Conservation (phyloP, 1,140 invertebrate genomes). For the Hypsibius dujardini region DNA sequence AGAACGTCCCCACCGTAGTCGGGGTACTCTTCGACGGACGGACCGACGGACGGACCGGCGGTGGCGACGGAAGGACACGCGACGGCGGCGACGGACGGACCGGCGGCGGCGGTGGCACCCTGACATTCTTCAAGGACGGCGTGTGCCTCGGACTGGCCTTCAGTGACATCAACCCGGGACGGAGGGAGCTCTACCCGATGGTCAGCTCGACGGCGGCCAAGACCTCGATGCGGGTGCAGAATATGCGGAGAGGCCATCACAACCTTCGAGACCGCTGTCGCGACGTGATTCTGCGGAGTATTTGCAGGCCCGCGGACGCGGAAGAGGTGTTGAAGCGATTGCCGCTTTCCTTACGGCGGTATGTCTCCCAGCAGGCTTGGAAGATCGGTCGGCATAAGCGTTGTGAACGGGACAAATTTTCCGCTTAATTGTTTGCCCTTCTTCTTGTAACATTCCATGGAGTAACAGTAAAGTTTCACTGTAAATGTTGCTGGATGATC, state of each 20-base stretch:
- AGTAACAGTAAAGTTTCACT: no score
- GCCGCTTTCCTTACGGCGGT: not conserved
- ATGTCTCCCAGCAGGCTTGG: not conserved
- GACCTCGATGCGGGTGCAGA: slow-evolving; percentile 47
- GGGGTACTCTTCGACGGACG: slow-evolving; percentile 49
- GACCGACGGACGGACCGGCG: slow-evolving; percentile 23
- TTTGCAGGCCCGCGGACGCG: not conserved
- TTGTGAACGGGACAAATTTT: no score
- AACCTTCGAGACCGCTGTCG: slow-evolving; percentile 45
- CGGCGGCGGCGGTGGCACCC: slow-evolving; percentile 35
- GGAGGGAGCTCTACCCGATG: slow-evolving; percentile 47
- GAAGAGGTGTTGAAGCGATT: not conserved
- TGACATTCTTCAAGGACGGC: slow-evolving; percentile 55
- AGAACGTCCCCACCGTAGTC: slow-evolving; percentile 47
- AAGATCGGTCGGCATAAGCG: not conserved
- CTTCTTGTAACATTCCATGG: no score
- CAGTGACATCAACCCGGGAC: slow-evolving; percentile 31
- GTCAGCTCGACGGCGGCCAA: slow-evolving; percentile 54
- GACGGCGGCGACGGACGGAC: no score
- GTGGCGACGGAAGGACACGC: no score
- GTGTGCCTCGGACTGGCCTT: slow-evolving; percentile 44
- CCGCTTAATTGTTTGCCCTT: no score
- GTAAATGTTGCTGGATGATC: no score
- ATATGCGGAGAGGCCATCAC: slow-evolving; percentile 42
- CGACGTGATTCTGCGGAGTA: slow-evolving; percentile 26